These are phyloP conservation scores for Hypsopygia costalis DNA, from an alignment of 2,888 invertebrate genomes.

Conservation along the genomic window DNA sequence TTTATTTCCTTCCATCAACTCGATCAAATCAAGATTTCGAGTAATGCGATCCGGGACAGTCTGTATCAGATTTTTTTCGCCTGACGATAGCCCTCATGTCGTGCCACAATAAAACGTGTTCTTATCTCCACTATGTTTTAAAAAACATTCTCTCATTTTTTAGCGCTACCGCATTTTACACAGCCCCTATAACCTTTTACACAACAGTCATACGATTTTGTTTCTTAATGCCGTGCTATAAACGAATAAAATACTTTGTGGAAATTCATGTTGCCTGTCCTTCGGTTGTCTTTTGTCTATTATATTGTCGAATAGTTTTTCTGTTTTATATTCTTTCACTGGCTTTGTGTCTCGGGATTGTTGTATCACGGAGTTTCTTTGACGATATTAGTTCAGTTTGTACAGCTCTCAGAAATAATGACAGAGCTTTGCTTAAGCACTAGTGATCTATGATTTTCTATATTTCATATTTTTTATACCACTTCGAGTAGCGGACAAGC, in stretches of 20 bases:
- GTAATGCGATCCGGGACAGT: constrained; percentile 31
- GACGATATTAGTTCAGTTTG: neutral
- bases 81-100: constrained; percentile 57
- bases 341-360: constrained; percentile 16
- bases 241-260: constrained; percentile 11
- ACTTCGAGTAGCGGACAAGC: too few relatives aligned
- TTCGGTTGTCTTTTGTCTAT: constrained; percentile 31
- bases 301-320: constrained; percentile 22
- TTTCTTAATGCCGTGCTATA: constrained; percentile 23
- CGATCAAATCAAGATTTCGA: constrained; percentile 16
- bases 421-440: neutral
- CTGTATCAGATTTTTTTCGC: constrained; percentile 29
- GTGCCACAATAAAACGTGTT: constrained; percentile 56
- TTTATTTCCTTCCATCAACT: neutral
- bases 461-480: neutral
- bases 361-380: neutral
- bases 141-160: constrained; percentile 53
- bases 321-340: constrained; percentile 17
- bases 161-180: constrained; percentile 43
- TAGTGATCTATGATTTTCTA: neutral
- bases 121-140: constrained; percentile 66
- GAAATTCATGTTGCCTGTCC: constrained; percentile 21
- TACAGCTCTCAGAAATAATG: neutral
- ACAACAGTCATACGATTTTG: constrained; percentile 16
- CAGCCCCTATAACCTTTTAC: constrained; percentile 38